These are phyloP conservation scores for Neomorphus geoffroyi DNA, from an alignment of 2,797 vertebrate species.

Conservation along the genomic window DNA sequence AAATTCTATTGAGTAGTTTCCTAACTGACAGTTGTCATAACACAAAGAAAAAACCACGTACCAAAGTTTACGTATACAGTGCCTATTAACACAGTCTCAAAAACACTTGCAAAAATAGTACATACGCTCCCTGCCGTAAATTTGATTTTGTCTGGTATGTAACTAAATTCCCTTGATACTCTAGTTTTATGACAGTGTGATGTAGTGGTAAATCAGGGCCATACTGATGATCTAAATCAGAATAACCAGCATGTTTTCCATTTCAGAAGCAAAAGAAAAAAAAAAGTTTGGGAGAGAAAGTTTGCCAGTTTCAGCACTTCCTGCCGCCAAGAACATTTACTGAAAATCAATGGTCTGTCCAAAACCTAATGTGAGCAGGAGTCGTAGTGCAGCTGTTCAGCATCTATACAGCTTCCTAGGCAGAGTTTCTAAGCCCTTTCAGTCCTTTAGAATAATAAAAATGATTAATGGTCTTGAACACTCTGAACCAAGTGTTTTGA, in stretches of 20 bases:
- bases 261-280: constrained; percentile 22
- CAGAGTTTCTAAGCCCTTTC: constrained; percentile 69
- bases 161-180: neutral
- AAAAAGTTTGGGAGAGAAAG: constrained; percentile 21
- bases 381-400: constrained; percentile 67
- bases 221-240: constrained; percentile 55
- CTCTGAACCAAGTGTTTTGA: constrained; percentile 74
- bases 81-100: neutral
- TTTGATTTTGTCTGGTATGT: constrained; percentile 30
- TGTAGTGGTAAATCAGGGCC: constrained; percentile 34
- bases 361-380: constrained; percentile 69
- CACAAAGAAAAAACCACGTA: neutral
- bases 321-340: constrained; percentile 66
- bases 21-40: neutral
- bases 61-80: neutral
- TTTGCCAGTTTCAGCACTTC: constrained; percentile 66
- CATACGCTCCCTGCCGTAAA: neutral
- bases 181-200: constrained; percentile 38
- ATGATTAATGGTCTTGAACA: constrained; percentile 70
- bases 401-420: constrained; percentile 71
- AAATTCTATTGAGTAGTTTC: neutral
- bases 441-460: constrained; percentile 74
- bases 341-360: constrained; percentile 68
- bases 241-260: constrained; percentile 43
- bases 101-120: neutral